Percentiles rank a stretch among this genome's conserved stretches.
phyloP scores from a whole-genome alignment of 2,888 invertebrate genomes.

The Andrena fulva region DNA sequence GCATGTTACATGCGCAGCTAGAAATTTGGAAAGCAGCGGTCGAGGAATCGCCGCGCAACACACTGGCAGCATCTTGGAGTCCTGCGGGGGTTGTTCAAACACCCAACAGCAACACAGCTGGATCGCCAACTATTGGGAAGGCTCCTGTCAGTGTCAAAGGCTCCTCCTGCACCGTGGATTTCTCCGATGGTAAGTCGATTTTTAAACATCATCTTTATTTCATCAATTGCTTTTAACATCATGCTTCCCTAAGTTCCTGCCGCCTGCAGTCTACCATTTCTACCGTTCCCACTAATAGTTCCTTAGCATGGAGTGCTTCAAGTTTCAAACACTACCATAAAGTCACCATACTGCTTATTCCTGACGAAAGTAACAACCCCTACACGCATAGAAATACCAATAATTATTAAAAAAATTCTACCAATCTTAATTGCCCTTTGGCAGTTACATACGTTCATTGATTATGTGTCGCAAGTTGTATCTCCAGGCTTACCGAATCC shows the following conservation, averaged over 20 bases:
- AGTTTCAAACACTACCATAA: too few relatives aligned
- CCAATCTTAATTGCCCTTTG: too few relatives aligned
- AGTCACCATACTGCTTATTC: too few relatives aligned
- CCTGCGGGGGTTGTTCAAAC: conserved; percentile 80
- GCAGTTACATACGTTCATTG: too few relatives aligned
- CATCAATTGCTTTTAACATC: neutral
- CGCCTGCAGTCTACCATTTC: too few relatives aligned
- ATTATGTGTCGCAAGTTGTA: too few relatives aligned
- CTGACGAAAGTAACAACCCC: too few relatives aligned
- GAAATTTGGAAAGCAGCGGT: conserved; percentile 96
- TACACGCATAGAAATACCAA: too few relatives aligned
- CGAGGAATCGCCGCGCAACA: conserved; percentile 86
- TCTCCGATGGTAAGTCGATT: conserved; percentile 89
- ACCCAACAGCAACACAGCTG: conserved; percentile 75
- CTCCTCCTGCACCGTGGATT: conserved; percentile 86
- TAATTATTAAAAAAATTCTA: too few relatives aligned
- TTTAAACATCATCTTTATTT: neutral
- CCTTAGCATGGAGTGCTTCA: too few relatives aligned
- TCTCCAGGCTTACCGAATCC: too few relatives aligned
- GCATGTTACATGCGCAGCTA: conserved; percentile 93
- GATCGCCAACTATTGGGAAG: conserved; percentile 73
- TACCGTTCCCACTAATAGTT: too few relatives aligned
- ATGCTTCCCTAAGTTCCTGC: neutral
- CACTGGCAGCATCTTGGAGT: conserved; percentile 82
- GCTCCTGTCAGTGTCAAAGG: conserved; percentile 77